These are phyloP conservation scores for Chrysina gloriosa DNA, from an alignment of 2,888 invertebrate genomes.

Conservation along the genomic window DNA sequence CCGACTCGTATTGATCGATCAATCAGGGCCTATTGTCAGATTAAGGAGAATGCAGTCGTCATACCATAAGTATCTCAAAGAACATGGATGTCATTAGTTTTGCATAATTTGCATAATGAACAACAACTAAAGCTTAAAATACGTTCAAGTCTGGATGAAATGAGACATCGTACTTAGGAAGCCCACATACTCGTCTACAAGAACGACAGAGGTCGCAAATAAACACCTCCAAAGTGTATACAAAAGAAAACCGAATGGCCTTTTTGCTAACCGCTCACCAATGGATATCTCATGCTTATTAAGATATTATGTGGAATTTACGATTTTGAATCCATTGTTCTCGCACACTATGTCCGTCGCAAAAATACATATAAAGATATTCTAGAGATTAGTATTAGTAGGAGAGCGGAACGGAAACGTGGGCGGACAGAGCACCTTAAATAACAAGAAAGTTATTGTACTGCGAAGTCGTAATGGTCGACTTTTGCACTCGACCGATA, in stretches of 20 bases:
- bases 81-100: too few relatives aligned
- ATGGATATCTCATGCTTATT: slow-evolving; percentile 33
- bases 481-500: neutral
- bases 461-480: too few relatives aligned
- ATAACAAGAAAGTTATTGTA: neutral
- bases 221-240: slow-evolving; percentile 19
- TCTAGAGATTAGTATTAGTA: slow-evolving; percentile 4
- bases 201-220: slow-evolving; percentile 19
- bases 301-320: slow-evolving; percentile 35
- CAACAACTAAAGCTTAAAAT: slow-evolving; percentile 4
- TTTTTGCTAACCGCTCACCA: slow-evolving; percentile 2
- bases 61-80: too few relatives aligned
- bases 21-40: too few relatives aligned
- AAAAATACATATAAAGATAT: slow-evolving; percentile 32
- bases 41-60: too few relatives aligned
- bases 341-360: neutral
- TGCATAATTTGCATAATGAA: neutral
- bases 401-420: neutral
- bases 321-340: slow-evolving; percentile 28
- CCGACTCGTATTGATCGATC: too few relatives aligned
- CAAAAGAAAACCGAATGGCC: slow-evolving; percentile 6
- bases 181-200: slow-evolving; percentile 12
- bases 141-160: neutral
- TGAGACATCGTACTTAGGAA: neutral
- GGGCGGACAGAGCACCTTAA: slow-evolving; percentile 11